Base-by-base conservation (phyloP, 2,888 invertebrate species). In the Fabriciana adippe region DNA sequence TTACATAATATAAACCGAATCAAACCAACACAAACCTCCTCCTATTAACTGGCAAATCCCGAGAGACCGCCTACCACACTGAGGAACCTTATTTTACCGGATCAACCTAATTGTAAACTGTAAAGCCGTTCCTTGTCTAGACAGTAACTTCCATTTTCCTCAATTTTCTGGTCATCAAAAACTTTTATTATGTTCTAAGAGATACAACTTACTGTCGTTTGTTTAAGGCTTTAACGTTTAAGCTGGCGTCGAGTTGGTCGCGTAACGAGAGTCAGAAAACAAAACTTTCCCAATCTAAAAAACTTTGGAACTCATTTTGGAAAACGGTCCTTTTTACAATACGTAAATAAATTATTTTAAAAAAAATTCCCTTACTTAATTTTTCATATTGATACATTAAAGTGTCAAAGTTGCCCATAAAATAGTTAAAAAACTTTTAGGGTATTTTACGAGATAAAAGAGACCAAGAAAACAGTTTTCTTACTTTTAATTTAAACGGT, bases 151-250 rank as follows among this genome's bases (percentile, higher is more conserved):
- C n/a, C 31, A 48, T 47, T 48, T 47, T 26, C 48, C 55, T 65
- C 51, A 18, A 57, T 57, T 65, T 57, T 51, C 26, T 41, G 55
- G 21, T n/a, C 57, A 41, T 57, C 41, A 57, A 47, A 65, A 65
- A 65, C 51, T 57, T 57, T 65, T 45, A 65, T 59, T 65, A 47
- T n/a, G 65, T 65, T 53, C 55, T 57, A 57, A 56, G 21, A 41
- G 64, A 57, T 56, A 65, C 53, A 59, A 59, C 53, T 65, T 65
- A 59, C 53, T 65, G 65, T 65, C 65, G 53, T 65, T 65, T 65
- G 65, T 65, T 57, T 56, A 65, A 56, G 55, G 56, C 56, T 59
- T 41, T 65, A 65, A 45, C 65, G 65, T 45, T 59, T 59, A 59
- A 65, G 65, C 47, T 16, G 47, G 31, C 47, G 57, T 57, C 57